Evolutionary conservation across 1,140 invertebrate species (phyloP).

Genomic region (Chironomus striatipennis): DNA sequence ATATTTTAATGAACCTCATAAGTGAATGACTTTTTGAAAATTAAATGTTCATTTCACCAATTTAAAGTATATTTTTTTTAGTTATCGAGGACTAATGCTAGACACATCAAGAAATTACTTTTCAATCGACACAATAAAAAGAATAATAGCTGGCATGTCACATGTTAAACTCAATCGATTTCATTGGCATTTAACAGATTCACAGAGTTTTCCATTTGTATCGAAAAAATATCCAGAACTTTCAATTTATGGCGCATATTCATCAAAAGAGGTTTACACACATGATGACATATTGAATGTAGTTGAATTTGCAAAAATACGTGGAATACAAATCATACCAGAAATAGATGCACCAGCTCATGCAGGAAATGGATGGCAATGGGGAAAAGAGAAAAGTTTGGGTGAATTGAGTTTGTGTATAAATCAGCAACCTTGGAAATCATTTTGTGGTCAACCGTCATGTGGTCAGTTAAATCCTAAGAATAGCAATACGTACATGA

Average conservation of each 20-base stretch:
- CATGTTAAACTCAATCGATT: constrained; percentile 67
- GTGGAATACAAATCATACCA: constrained; percentile 56
- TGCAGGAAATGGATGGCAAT: constrained; percentile 63
- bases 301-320: constrained; percentile 49
- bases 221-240: constrained; percentile 54
- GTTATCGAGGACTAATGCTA: constrained; percentile 55
- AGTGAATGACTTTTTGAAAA: too few species aligned
- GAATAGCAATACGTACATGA: constrained; percentile 54
- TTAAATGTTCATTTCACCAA: too few species aligned
- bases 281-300: constrained; percentile 51
- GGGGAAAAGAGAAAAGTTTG: constrained; percentile 44
- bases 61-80: constrained; percentile 38
- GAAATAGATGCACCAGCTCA: constrained; percentile 70
- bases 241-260: constrained; percentile 59
- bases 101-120: constrained; percentile 65
- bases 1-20: too few species aligned
- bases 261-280: constrained; percentile 51
- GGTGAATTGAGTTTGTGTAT: constrained; percentile 24
- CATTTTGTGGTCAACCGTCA: constrained; percentile 63
- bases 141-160: constrained; percentile 62
- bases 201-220: constrained; percentile 64
- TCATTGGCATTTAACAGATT: constrained; percentile 71
- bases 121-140: constrained; percentile 49
- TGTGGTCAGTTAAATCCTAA: constrained; percentile 67
- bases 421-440: constrained; percentile 52